A percentile compares a stretch with the other conserved stretches of the same genome.
Evolutionary conservation across 2,113 vertebrate genomes (phyloP).

Genomic region (Sturnus vulgaris): DNA sequence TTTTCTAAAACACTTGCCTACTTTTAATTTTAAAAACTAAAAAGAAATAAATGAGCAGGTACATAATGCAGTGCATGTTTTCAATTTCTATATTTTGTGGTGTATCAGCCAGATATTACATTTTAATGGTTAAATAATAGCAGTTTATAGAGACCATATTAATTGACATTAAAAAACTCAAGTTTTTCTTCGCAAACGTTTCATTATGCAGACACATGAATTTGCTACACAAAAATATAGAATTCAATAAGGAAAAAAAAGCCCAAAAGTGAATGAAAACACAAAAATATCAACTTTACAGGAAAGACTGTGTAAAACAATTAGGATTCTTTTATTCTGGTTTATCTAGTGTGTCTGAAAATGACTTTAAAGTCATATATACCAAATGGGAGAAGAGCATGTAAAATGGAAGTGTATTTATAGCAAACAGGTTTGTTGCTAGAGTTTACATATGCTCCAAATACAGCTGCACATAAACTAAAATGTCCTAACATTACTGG

Average conservation of each 20-base stretch:
- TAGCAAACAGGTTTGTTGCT: slow-evolving; percentile 29
- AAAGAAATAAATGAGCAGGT: slow-evolving; percentile 68
- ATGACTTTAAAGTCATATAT: slow-evolving; percentile 45
- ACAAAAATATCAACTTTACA: slow-evolving; percentile 61
- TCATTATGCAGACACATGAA: slow-evolving; percentile 57
- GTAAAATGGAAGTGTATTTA: slow-evolving; percentile 21
- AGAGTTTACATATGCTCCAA: slow-evolving; percentile 50
- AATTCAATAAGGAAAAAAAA: slow-evolving; percentile 46
- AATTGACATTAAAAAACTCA: slow-evolving; percentile 25
- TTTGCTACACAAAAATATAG: slow-evolving; percentile 55
- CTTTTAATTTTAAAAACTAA: slow-evolving; percentile 68
- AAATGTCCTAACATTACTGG: slow-evolving; percentile 37
- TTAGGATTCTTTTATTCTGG: slow-evolving; percentile 27
- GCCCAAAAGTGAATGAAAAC: slow-evolving; percentile 66
- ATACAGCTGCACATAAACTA: slow-evolving; percentile 44
- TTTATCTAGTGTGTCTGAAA: slow-evolving; percentile 25
- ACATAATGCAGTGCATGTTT: slow-evolving; percentile 77
- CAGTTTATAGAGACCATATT: slow-evolving; percentile 24
- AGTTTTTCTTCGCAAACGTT: slow-evolving; percentile 53
- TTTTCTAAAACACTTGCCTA: slow-evolving; percentile 72
- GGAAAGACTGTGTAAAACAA: slow-evolving; percentile 45
- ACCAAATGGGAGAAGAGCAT: slow-evolving; percentile 66
- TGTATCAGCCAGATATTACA: slow-evolving; percentile 49
- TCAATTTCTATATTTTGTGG: slow-evolving; percentile 67
- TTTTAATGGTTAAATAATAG: slow-evolving; percentile 56